Evolutionary conservation across 2,113 vertebrate genomes (phyloP).

Genomic region (Rattus rattus): DNA sequence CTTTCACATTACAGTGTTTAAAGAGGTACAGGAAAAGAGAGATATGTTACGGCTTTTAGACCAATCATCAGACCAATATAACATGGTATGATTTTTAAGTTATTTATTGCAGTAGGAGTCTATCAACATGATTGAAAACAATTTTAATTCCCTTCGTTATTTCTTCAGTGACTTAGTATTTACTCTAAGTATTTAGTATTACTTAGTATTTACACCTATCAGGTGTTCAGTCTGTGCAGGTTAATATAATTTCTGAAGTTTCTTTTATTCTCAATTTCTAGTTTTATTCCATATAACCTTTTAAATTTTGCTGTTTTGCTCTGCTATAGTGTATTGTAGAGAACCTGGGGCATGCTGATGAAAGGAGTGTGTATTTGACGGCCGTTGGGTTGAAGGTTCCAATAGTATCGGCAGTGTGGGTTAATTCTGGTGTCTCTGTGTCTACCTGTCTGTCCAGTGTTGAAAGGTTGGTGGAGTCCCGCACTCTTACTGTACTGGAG

Average conservation of each 20-base stretch:
- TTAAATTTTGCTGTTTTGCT: not conserved
- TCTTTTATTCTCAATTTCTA: not conserved
- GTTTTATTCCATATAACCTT: not conserved
- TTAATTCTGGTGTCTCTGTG: not conserved
- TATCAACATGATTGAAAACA: not conserved
- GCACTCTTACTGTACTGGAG: not conserved
- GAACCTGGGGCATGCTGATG: not conserved
- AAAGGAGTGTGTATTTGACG: not conserved
- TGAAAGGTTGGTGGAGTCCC: not conserved
- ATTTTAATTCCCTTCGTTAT: not conserved
- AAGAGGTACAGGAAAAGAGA: not conserved
- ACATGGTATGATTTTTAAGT: not conserved
- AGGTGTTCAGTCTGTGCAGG: not conserved
- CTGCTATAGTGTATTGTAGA: not conserved
- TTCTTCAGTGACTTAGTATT: not conserved
- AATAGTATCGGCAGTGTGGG: too few species aligned
- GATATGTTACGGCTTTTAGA: not conserved
- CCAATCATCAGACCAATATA: not conserved
- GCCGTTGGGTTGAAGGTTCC: not conserved
- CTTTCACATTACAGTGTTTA: not conserved
- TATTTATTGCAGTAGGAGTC: not conserved
- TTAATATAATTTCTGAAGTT: not conserved
- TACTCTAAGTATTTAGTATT: too few species aligned
- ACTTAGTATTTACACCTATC: not conserved
- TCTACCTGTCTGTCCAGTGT: not conserved